phyloP scores from a whole-genome alignment of 2,888 invertebrate genomes.

The Mesoligia furuncula region DNA sequence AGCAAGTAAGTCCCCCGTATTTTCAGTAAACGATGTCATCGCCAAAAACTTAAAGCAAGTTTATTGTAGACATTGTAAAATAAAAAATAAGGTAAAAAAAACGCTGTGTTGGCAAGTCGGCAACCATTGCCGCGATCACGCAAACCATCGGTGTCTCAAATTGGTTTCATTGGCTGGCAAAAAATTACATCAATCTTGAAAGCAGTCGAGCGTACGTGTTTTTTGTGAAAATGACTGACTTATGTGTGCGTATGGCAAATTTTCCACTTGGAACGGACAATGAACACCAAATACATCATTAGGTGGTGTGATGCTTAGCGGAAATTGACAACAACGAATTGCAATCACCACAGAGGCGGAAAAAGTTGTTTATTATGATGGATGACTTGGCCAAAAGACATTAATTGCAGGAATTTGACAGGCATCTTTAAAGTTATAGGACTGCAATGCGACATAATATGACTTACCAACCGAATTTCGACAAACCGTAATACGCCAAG shows the following conservation, averaged over 20 bases:
- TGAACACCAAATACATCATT: constrained; percentile 27
- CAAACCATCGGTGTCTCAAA: constrained; percentile 63
- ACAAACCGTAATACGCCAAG: too few relatives aligned
- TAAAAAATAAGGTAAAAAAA: constrained; percentile 46
- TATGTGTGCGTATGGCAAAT: constrained; percentile 25
- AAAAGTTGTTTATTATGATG: background rate
- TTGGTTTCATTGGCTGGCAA: constrained; percentile 64
- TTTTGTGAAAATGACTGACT: constrained; percentile 49
- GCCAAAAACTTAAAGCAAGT: constrained; percentile 31
- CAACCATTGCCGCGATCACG: constrained; percentile 48
- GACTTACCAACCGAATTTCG: too few relatives aligned
- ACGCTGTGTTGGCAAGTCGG: constrained; percentile 18
- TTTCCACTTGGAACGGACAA: constrained; percentile 33
- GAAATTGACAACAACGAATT: constrained; percentile 10
- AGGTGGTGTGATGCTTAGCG: constrained; percentile 8
- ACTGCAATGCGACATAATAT: background rate
- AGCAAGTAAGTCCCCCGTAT: background rate
- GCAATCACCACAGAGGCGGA: background rate
- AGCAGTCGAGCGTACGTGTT: constrained; percentile 52
- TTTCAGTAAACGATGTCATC: constrained; percentile 2
- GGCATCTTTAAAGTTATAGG: background rate
- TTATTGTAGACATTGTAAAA: constrained; percentile 36
- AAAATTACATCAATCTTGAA: constrained; percentile 66
- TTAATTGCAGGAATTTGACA: background rate
- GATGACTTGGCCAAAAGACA: background rate